Evolutionary conservation across 2,113 vertebrate genomes (phyloP).

Genomic region (Drymodes brunneopygia): DNA sequence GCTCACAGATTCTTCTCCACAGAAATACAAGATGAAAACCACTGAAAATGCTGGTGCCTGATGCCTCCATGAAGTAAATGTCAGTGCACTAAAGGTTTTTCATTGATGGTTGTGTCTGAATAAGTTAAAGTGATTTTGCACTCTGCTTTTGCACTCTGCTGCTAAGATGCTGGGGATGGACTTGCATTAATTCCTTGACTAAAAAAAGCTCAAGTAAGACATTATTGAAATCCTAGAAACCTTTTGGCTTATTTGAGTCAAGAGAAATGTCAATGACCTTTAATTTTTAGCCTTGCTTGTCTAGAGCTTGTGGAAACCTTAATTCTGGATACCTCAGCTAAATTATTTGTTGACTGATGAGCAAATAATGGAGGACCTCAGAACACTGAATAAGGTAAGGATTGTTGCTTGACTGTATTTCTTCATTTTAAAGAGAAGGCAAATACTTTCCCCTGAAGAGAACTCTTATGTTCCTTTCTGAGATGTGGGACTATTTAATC

Average conservation of each 20-base stretch:
- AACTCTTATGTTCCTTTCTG: neutral
- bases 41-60: neutral
- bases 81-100: neutral
- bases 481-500: neutral
- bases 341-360: constrained; percentile 97
- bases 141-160: neutral
- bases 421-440: neutral
- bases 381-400: constrained; percentile 91
- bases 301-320: constrained; percentile 67
- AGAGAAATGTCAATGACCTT: neutral
- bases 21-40: neutral
- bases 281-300: neutral
- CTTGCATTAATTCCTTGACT: neutral
- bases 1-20: neutral
- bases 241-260: neutral
- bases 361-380: constrained; percentile 97
- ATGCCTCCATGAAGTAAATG: neutral
- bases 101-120: neutral
- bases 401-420: neutral
- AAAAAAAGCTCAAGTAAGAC: neutral
- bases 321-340: constrained; percentile 89
- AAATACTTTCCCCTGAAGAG: neutral
- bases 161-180: neutral
- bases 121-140: neutral
- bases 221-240: neutral